Evolutionary conservation across 2,888 invertebrate genomes (phyloP).

Genomic region (Sericinus montela): DNA sequence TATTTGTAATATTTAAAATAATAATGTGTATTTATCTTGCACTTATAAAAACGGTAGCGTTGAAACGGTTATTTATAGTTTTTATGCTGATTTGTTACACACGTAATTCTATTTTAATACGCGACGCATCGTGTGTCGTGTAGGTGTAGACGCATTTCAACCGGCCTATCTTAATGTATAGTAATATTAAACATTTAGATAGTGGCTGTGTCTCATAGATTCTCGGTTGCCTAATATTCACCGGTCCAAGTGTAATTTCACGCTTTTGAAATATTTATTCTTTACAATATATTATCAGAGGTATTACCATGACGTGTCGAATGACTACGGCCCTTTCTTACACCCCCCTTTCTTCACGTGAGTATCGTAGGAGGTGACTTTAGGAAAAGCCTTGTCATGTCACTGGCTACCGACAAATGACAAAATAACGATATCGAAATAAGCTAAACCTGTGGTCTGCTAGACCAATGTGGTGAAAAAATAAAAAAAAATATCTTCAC

Average conservation of each 20-base stretch:
- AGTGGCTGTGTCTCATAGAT: constrained; percentile 19
- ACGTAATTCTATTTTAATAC: constrained; percentile 13
- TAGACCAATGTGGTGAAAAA: no score
- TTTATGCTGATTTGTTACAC: constrained; percentile 16
- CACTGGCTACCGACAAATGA: no score
- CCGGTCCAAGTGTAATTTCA: background rate
- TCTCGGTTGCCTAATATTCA: constrained; percentile 10
- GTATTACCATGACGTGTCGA: no score
- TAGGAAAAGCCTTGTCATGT: no score
- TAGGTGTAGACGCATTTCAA: constrained; percentile 17
- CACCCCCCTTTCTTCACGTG: no score
- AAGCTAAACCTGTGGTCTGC: no score
- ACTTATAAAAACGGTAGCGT: constrained; percentile 10
- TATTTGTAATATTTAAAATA: no score
- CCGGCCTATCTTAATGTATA: constrained; percentile 22
- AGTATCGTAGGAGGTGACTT: no score
- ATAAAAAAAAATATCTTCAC: no score
- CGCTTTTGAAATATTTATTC: constrained; percentile 10
- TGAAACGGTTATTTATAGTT: constrained; percentile 14
- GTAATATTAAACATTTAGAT: constrained; percentile 23
- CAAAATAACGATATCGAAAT: no score
- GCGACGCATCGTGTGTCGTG: constrained; percentile 10
- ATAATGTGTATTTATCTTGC: background rate
- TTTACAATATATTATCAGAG: no score
- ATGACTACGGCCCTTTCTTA: no score